A percentile compares a stretch with the other conserved stretches of the same genome.
Conservation (phyloP, 2,888 invertebrate species). For the Thumatha senex region DNA sequence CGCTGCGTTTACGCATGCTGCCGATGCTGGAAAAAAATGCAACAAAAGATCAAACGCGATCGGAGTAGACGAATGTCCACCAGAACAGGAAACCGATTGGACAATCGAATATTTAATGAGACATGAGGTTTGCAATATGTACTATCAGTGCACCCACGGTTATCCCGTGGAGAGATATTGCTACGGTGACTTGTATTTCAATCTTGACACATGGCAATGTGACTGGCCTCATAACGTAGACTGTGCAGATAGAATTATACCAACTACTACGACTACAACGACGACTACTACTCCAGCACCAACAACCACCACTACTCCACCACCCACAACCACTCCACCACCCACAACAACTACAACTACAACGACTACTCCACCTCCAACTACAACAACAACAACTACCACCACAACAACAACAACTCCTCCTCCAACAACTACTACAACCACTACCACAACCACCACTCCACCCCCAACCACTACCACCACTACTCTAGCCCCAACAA, state of each 20-base stretch:
- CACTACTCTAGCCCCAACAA: background rate
- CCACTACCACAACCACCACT: constrained; percentile 7
- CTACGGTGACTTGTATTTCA: constrained; percentile 82
- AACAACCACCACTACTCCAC: constrained; percentile 8
- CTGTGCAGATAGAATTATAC: constrained; percentile 71
- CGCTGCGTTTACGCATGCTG: constrained; percentile 31
- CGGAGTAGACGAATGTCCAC: constrained; percentile 51
- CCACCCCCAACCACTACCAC: constrained; percentile 10
- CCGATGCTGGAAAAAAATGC: constrained; percentile 15
- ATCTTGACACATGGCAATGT: constrained; percentile 78
- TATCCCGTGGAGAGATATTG: constrained; percentile 83
- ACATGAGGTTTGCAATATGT: constrained; percentile 83
- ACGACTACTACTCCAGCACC: constrained; percentile 11
- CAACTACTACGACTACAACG: constrained; percentile 20
- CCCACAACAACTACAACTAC: constrained; percentile 15
- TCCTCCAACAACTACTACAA: constrained; percentile 15
- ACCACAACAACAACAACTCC: constrained; percentile 1
- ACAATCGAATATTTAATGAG: constrained; percentile 78
- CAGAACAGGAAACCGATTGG: constrained; percentile 57
- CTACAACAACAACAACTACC: constrained; percentile 17
- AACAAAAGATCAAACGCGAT: background rate
- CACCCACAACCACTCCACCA: constrained; percentile 17
- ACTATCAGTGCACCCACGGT: constrained; percentile 87
- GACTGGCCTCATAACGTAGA: constrained; percentile 85
- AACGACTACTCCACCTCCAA: constrained; percentile 9